Evolutionary conservation across 2,888 invertebrate species (phyloP).

Genomic region (Papilio demoleus): DNA sequence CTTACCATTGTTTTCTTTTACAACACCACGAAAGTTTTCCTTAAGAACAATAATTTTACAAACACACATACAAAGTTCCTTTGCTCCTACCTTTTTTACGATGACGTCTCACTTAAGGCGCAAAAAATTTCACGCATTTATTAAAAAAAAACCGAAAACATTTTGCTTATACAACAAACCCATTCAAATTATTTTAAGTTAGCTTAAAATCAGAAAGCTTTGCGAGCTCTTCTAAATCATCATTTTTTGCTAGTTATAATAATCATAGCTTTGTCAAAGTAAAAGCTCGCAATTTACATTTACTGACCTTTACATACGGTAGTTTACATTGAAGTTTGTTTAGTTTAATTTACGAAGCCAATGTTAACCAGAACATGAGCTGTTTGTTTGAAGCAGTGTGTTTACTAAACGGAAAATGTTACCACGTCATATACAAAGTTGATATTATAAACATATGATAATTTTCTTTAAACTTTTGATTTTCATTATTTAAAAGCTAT

Average conservation of each 20-base stretch:
- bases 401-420: slow-evolving; percentile 10
- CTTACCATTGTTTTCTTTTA: slow-evolving; percentile 22
- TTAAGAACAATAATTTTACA: slow-evolving; percentile 15
- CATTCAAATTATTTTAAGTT: not conserved
- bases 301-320: slow-evolving; percentile 12
- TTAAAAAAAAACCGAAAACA: not conserved
- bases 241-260: not conserved
- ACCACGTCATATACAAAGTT: not conserved
- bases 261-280: not conserved
- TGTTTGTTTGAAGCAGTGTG: slow-evolving; percentile 25
- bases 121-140: not conserved
- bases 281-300: not conserved
- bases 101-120: not conserved
- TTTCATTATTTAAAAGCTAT: no score
- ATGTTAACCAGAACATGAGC: slow-evolving; percentile 16
- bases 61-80: slow-evolving; percentile 9
- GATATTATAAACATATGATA: not conserved
- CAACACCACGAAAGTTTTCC: not conserved
- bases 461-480: no score
- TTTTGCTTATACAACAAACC: not conserved
- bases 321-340: slow-evolving; percentile 33
- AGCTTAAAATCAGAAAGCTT: no score
- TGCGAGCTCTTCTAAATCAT: not conserved
- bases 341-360: slow-evolving; percentile 27
- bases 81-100: not conserved